Percentiles rank a stretch among this genome's conserved stretches.
phyloP scores from a whole-genome alignment of 35 echinoderm and acorn worm species.

The Lytechinus pictus region DNA sequence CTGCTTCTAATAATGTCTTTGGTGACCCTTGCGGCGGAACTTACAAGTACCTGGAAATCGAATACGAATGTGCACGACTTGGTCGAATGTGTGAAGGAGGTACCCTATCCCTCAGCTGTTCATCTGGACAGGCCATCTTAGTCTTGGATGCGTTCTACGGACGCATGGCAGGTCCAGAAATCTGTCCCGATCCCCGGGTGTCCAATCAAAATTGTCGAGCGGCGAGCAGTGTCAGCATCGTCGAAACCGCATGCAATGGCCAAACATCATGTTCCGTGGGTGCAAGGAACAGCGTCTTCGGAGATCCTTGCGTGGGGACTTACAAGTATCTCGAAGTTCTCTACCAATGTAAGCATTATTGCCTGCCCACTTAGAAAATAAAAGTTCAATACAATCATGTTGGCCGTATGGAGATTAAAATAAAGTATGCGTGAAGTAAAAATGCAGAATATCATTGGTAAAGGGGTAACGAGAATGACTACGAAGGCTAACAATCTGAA shows the following conservation, averaged over 20 bases:
- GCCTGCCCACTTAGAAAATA: no score
- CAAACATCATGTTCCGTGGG: background rate
- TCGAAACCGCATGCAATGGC: background rate
- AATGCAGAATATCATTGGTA: no score
- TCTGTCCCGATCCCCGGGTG: background rate
- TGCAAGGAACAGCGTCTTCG: background rate
- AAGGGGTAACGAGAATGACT: no score
- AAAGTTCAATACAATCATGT: no score
- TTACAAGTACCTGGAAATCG: slow-evolving; percentile 60
- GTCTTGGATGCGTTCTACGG: slow-evolving; percentile 26
- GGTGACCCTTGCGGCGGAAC: slow-evolving; percentile 56
- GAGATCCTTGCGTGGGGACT: background rate
- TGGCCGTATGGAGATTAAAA: no score
- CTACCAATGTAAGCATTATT: background rate
- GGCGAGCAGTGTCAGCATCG: background rate
- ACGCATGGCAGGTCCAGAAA: slow-evolving; percentile 12
- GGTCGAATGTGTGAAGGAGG: background rate
- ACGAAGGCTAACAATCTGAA: no score
- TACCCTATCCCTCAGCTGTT: background rate
- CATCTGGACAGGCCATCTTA: background rate
- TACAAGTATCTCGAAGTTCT: background rate
- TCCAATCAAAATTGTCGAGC: background rate
- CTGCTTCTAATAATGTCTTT: slow-evolving; percentile 37
- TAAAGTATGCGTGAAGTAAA: no score
- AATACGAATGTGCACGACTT: background rate